These are phyloP conservation scores for Lasioglossum villosulum DNA, from an alignment of 2,888 invertebrate species.

Conservation along the genomic window DNA sequence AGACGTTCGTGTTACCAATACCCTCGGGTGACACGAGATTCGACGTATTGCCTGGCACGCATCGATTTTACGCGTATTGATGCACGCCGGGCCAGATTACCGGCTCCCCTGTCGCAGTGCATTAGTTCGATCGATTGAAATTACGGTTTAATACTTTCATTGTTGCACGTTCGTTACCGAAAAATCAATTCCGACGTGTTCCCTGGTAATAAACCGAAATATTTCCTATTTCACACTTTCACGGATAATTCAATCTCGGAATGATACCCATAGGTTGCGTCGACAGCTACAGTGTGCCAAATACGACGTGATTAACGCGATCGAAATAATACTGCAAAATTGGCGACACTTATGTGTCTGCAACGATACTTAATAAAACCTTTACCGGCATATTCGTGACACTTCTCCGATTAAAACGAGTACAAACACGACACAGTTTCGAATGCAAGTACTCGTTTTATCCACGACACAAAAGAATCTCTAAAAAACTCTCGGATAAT, in stretches of 20 bases:
- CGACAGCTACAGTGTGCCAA: neutral
- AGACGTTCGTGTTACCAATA: conserved; percentile 59
- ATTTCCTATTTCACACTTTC: neutral
- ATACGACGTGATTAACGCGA: neutral
- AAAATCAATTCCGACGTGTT: neutral
- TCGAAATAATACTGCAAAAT: neutral
- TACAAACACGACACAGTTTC: neutral
- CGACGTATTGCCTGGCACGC: conserved; percentile 29
- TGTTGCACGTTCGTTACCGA: conserved; percentile 8
- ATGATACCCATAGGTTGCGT: neutral
- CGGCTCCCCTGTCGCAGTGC: conserved; percentile 44
- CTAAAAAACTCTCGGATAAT: too few species aligned
- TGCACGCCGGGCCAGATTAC: conserved; percentile 37
- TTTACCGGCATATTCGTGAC: neutral
- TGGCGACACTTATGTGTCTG: neutral
- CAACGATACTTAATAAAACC: neutral
- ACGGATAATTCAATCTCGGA: conserved; percentile 7
- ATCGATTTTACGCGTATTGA: conserved; percentile 53
- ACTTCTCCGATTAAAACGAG: neutral
- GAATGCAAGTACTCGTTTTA: neutral
- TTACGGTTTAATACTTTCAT: conserved; percentile 41
- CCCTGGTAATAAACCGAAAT: conserved; percentile 22
- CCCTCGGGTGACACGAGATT: conserved; percentile 46
- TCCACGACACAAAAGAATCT: neutral
- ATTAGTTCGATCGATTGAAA: conserved; percentile 47